phyloP scores from a whole-genome alignment of 2,888 invertebrate species.

The Anarsia innoxiella region DNA sequence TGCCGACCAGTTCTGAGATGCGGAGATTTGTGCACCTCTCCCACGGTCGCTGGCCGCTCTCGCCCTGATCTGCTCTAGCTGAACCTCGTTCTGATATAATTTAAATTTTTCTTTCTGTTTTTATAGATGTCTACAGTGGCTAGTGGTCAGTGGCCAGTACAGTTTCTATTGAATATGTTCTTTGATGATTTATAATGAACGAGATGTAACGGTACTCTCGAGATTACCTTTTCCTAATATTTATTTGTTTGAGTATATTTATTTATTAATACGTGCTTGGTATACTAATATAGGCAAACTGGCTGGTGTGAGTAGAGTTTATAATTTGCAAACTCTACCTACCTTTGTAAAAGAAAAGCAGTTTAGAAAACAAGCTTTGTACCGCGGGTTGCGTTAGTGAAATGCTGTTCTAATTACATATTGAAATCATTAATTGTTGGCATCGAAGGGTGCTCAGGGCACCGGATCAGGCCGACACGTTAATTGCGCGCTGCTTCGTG shows the following conservation, averaged over 20 bases:
- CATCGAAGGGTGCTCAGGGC: conserved; percentile 10
- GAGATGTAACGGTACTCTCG: conserved; percentile 2
- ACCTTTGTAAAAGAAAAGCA: too few species aligned
- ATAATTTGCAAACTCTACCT: too few species aligned
- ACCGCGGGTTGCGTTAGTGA: too few species aligned
- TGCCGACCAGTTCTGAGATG: conserved; percentile 75
- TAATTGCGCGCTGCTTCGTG: conserved; percentile 56
- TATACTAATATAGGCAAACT: too few species aligned
- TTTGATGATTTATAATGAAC: conserved; percentile 7
- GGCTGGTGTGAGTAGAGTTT: too few species aligned
- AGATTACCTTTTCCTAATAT: too few species aligned
- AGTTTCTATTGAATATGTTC: conserved; percentile 5
- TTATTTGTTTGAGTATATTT: too few species aligned
- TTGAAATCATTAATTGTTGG: too few species aligned
- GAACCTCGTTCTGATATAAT: conserved; percentile 57
- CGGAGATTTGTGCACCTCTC: conserved; percentile 74
- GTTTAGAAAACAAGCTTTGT: too few species aligned
- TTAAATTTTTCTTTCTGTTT: conserved; percentile 47
- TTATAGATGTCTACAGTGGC: conserved; percentile 27
- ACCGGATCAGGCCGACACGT: conserved; percentile 38
- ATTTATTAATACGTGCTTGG: too few species aligned
- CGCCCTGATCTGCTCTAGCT: conserved; percentile 64
- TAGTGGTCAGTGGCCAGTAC: conserved; percentile 13
- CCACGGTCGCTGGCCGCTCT: conserved; percentile 72
- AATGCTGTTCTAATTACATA: too few species aligned